Evolutionary conservation across 1,140 invertebrate species (phyloP), one percentile per base, ranked within the genome.

Genomic region (Aphaenogaster floridana): DNA sequence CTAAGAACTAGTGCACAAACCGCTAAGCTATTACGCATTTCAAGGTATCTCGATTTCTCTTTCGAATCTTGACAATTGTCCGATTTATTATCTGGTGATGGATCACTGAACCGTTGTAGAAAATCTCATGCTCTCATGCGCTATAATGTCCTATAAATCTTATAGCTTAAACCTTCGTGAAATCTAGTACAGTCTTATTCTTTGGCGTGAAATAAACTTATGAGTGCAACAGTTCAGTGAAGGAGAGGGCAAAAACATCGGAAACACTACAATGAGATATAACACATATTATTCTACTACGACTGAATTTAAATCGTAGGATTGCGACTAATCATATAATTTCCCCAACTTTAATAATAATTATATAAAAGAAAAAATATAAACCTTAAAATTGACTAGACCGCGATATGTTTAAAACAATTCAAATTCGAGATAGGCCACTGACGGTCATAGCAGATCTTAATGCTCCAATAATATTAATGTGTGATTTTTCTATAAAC

Each of bases 141-240:
- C 17, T 69, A 5, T 57, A 28, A 54, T 4, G 36, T 11, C 11
- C 17, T 83, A 81, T 3, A 81, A 15, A 83, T 48, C 3, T 59
- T 45, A 48, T 72, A 48, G 52, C 15, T 54, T 45, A 13, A 71
- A 83, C 42, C 28, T 59, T 83, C 1, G 39, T 74, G 28, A 72
- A 83, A 74, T 83, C 80, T 83, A n/a, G 63, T 64, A 15, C 48
- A 68, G 36, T 36, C 78, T 66, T 79, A 45, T 66, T 79, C 0
- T 9, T 39, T 21, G 17, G 13, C 6, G 15, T 21, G 8, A 45
- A 45, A 59, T 13, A 61, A 68, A 80, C 39, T 66, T 17, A 76
- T 17, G 13, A 48, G 3, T 45, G 15, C 8, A 68, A 39, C n/a
- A 50, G 48, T 48, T 79, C 77, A 64, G 1, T 28, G 42, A 64